Base-by-base conservation (phyloP, 2,888 invertebrate genomes). In the Euzetes globulus region DNA sequence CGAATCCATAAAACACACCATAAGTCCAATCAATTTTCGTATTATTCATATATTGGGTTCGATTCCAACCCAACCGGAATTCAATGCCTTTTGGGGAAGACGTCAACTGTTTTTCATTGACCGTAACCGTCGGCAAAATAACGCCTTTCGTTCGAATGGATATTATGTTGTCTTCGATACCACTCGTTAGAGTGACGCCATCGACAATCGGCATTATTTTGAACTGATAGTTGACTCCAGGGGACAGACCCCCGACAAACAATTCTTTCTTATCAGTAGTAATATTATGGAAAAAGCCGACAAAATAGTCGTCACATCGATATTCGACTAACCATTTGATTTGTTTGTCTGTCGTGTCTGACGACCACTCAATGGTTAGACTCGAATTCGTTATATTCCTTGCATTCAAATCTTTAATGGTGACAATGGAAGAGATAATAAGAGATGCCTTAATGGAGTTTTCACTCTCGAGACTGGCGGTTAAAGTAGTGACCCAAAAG, bases 401-500 rank as follows among this genome's bases (percentile, higher is more conserved):
- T 9, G 52, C 15, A 45, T 71, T 33, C 70, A 74, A 50, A 27
- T 71, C 37, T n/a, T 58, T 50, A 6, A 74, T 71, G 1, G 74
- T 60, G 0, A 71, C 71, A 27, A 60, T 27, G 4, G 74, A 65
- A 37, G 63, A 55, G 5, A 71, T 55, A 2, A 41, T 5, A 25
- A 71, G 15, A n/a, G 60, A 27, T 1, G 41, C 11, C 50, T 71
- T 71, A 29, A 55, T 71, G 6, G 91, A 90, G 0, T 85, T 84
- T 5, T 83, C 83, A 0, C 91, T 91, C 47, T 86, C 86, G 79
- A 84, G 85, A 0, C 84, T 84, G 19, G 83, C 83, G 81, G 90
- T 91, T 58, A 86, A 85, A 0, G 91, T 91, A 7, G 87, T 86
- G 7, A 90, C 89, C 88, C 89, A 89, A 83, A 91, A 90, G 0